A percentile compares a stretch with the other conserved stretches of the same genome.
These are phyloP conservation scores for Pseudochromis fuscus DNA, from an alignment of 2,797 vertebrate genomes.

Conservation along the genomic window DNA sequence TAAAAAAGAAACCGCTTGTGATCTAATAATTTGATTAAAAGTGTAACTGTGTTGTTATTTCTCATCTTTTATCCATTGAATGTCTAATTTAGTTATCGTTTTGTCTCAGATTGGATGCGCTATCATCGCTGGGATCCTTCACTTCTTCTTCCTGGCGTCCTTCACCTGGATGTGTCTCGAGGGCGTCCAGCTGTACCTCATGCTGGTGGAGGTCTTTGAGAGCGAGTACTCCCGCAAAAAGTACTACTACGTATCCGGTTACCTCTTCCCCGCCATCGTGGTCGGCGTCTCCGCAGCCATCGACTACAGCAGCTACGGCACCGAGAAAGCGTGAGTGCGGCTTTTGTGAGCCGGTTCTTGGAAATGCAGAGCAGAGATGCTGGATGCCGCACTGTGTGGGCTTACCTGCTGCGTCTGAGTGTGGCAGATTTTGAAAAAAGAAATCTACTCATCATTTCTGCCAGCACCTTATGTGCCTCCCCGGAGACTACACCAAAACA, in stretches of 20 bases:
- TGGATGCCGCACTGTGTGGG: slow-evolving; percentile 35
- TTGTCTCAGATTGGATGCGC: slow-evolving; percentile 93
- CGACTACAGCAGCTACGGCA: slow-evolving; percentile 98
- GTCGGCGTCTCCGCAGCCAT: slow-evolving; percentile 97
- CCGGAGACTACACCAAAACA: slow-evolving; percentile 68
- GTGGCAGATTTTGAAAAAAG: slow-evolving; percentile 51
- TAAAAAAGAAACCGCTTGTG: slow-evolving; percentile 28
- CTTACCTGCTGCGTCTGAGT: slow-evolving; percentile 58
- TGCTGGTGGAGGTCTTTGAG: slow-evolving; percentile 99
- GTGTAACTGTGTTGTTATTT: neutral
- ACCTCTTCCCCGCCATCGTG: slow-evolving; percentile 96
- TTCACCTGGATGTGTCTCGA: slow-evolving; percentile 99
- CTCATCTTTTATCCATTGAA: neutral
- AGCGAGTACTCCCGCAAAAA: slow-evolving; percentile 99
- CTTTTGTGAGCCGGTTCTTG: slow-evolving; percentile 43
- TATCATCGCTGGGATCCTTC: slow-evolving; percentile 97
- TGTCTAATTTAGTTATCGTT: slow-evolving; percentile 25
- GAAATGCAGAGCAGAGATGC: slow-evolving; percentile 37
- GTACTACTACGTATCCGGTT: slow-evolving; percentile 98
- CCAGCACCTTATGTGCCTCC: slow-evolving; percentile 58
- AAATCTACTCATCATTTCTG: slow-evolving; percentile 66
- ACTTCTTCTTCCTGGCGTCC: slow-evolving; percentile 99
- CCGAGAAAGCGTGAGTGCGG: slow-evolving; percentile 93
- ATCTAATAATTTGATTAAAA: no score
- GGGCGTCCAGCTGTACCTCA: slow-evolving; percentile 98